These are phyloP conservation scores for Pseudomyrmex cubaensis DNA, from an alignment of 1,140 invertebrate genomes.

Conservation along the genomic window DNA sequence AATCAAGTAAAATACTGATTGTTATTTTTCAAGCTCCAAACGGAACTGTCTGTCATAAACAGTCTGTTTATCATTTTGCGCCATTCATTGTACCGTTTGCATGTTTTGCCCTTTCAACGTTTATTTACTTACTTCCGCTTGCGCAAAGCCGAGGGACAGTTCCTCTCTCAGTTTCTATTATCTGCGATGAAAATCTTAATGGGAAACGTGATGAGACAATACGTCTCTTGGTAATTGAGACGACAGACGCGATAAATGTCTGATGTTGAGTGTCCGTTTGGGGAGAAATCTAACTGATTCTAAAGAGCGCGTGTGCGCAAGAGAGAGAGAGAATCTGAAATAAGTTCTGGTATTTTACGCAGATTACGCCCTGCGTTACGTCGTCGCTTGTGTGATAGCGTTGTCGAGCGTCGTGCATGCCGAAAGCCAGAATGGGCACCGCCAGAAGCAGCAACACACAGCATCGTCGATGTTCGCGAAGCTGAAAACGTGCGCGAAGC, in stretches of 20 bases:
- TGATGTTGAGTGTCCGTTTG: background rate
- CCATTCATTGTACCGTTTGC: no score
- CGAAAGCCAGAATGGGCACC: background rate
- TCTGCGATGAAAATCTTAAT: no score
- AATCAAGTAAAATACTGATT: background rate
- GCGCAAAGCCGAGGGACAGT: no score
- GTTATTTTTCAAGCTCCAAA: no score
- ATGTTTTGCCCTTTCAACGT: no score
- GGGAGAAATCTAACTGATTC: background rate
- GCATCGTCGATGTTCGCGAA: background rate
- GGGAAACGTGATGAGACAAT: no score
- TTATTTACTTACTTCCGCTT: no score
- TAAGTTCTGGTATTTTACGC: background rate
- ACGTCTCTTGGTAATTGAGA: no score
- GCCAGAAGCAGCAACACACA: background rate
- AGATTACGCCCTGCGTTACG: background rate
- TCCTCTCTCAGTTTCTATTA: no score
- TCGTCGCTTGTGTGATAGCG: background rate
- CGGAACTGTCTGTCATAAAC: no score
- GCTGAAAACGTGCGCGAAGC: slow-evolving; percentile 33
- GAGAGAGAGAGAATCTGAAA: background rate
- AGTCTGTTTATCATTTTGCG: no score
- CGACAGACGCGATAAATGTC: no score
- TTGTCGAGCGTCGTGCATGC: slow-evolving; percentile 19
- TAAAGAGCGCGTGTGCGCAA: background rate